These are phyloP conservation scores for Ciconia nigra DNA, from an alignment of 2,797 vertebrate species.

Conservation along the genomic window DNA sequence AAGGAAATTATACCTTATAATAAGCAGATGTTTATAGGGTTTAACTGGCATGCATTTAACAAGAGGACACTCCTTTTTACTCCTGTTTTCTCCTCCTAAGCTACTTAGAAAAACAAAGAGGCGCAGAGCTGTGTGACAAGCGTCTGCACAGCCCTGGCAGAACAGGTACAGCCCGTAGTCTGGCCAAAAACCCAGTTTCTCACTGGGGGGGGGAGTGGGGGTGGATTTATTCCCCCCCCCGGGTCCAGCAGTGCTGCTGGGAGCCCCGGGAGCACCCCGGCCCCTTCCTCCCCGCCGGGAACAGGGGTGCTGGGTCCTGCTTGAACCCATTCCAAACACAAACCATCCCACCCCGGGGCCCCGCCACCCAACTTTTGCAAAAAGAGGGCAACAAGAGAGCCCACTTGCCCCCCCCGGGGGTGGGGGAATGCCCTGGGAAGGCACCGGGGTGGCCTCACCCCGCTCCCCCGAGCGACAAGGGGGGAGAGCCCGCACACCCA, in stretches of 20 bases:
- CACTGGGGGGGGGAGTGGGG: not conserved
- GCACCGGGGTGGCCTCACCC: not conserved
- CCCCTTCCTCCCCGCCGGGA: not conserved
- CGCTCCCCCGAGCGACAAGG: no score
- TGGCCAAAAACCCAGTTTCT: not conserved
- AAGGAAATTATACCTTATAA: slow-evolving; percentile 6
- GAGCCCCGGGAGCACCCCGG: not conserved
- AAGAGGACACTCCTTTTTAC: slow-evolving; percentile 1
- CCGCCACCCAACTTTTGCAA: rapidly evolving
- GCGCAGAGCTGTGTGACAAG: slow-evolving; percentile 7
- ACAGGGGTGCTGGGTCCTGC: not conserved
- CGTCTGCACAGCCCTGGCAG: slow-evolving; percentile 18
- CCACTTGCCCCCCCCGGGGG: not conserved
- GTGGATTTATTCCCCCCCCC: not conserved
- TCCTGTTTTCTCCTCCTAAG: slow-evolving; percentile 35
- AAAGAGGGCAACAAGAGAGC: not conserved
- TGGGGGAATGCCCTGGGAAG: not conserved
- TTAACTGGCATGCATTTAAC: not conserved
- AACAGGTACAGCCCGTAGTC: slow-evolving; percentile 24
- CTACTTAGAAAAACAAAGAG: slow-evolving; percentile 51
- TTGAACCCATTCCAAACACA: not conserved
- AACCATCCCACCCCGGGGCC: not conserved
- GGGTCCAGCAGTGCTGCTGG: not conserved
- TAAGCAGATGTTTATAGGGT: not conserved
- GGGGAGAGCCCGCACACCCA: not conserved